Evolutionary conservation across 2,113 vertebrate species (phyloP).

Genomic region (Ariopsis seemanni): DNA sequence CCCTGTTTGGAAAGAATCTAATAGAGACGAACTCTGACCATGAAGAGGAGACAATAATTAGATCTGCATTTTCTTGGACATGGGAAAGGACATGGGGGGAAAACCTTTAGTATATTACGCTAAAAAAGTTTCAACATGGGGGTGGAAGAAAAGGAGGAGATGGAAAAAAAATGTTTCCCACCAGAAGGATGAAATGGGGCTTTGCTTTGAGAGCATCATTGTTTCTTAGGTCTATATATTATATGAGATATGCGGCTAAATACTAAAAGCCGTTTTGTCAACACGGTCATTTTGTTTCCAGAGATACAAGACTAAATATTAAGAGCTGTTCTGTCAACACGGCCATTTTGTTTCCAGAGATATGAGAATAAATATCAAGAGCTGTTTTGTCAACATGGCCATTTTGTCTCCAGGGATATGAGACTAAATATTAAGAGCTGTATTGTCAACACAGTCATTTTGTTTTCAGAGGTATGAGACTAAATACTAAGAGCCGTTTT

Average conservation of each 20-base stretch:
- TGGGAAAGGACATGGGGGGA: constrained; percentile 2
- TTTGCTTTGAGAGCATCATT: neutral
- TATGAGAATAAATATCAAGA: neutral
- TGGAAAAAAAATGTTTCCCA: neutral
- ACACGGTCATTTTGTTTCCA: neutral
- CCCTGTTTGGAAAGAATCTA: constrained; percentile 35
- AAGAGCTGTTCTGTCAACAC: neutral
- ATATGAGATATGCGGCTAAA: neutral
- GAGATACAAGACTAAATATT: neutral
- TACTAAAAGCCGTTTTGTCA: neutral
- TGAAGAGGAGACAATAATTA: neutral
- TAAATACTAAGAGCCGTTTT: neutral
- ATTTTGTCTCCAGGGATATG: neutral
- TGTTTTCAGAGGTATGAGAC: neutral
- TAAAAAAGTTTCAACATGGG: neutral
- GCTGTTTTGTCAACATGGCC: neutral
- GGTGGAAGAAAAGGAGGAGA: neutral
- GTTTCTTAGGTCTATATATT: neutral
- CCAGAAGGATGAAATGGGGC: neutral
- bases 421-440: neutral
- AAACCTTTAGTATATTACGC: neutral
- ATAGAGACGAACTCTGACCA: constrained; percentile 11
- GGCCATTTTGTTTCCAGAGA: neutral
- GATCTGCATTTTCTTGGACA: neutral
- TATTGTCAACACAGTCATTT: neutral